A percentile compares a stretch with the other conserved stretches of the same genome.
Conservation (phyloP, 2,797 vertebrate genomes). For the Caiman crocodilus region DNA sequence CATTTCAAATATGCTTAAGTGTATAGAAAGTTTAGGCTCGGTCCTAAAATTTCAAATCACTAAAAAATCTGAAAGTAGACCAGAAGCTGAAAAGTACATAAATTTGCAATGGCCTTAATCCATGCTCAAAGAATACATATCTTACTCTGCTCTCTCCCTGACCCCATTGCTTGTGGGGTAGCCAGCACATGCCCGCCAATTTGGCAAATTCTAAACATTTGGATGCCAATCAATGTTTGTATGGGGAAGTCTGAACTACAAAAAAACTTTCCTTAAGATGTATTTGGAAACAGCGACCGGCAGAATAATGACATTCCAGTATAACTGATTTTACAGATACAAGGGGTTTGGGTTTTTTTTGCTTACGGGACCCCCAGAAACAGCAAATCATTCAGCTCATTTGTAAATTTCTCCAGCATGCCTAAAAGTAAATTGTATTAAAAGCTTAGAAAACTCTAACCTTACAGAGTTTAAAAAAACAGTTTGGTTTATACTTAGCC, state of each 20-base stretch:
- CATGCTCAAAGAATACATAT: slow-evolving; percentile 67
- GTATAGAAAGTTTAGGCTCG: neutral
- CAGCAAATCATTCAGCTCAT: rapidly evolving
- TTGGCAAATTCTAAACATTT: slow-evolving; percentile 82
- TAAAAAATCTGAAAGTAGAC: neutral
- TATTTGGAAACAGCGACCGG: slow-evolving; percentile 68
- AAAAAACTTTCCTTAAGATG: slow-evolving; percentile 71
- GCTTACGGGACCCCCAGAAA: neutral
- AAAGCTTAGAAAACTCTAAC: slow-evolving; percentile 20
- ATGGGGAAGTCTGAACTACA: slow-evolving; percentile 76
- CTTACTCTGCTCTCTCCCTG: slow-evolving; percentile 79
- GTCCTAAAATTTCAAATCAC: neutral
- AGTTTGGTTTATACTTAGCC: slow-evolving; percentile 3
- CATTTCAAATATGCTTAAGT: neutral
- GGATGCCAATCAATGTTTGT: slow-evolving; percentile 82
- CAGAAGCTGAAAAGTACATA: slow-evolving; percentile 25
- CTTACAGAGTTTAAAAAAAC: slow-evolving; percentile 8
- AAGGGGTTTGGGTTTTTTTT: slow-evolving; percentile 32
- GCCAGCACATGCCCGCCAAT: slow-evolving; percentile 79
- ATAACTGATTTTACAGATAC: slow-evolving; percentile 29
- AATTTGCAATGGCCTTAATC: slow-evolving; percentile 43
- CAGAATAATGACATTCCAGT: slow-evolving; percentile 61
- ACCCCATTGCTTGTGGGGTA: slow-evolving; percentile 77
- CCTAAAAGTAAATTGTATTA: neutral
- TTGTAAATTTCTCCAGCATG: neutral